These are phyloP conservation scores for Dermochelys coriacea DNA, from an alignment of 2,797 vertebrate species.

Conservation along the genomic window DNA sequence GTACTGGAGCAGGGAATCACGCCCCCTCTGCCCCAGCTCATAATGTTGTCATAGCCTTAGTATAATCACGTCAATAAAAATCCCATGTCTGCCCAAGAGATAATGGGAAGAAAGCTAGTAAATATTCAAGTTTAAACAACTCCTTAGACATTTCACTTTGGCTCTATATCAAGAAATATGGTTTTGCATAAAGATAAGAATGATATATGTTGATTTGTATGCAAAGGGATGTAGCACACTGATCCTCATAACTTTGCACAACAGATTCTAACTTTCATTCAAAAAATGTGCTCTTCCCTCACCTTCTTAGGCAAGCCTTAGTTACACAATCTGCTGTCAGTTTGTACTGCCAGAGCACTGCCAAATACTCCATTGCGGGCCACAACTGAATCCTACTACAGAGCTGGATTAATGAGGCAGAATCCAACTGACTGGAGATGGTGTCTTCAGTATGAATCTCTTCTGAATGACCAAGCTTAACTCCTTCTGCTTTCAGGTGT, in stretches of 20 bases:
- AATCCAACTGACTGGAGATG: slow-evolving; percentile 46
- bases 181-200: background rate
- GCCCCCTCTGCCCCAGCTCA: fast-evolving
- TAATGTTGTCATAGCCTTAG: background rate
- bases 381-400: slow-evolving; percentile 88
- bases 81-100: background rate
- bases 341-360: slow-evolving; percentile 91
- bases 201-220: background rate
- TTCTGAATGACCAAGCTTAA: slow-evolving; percentile 67
- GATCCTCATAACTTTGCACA: background rate
- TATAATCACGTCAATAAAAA: background rate
- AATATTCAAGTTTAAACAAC: background rate
- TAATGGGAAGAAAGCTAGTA: background rate
- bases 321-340: slow-evolving; percentile 84
- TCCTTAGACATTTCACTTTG: background rate
- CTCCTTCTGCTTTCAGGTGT: slow-evolving; percentile 85
- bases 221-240: background rate
- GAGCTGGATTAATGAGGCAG: slow-evolving; percentile 84
- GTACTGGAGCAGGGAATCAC: background rate
- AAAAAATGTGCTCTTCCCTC: background rate
- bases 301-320: slow-evolving; percentile 74
- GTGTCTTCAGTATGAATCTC: slow-evolving; percentile 63
- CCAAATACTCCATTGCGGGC: slow-evolving; percentile 92
- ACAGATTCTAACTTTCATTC: background rate
- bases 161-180: background rate